Percentiles rank a stretch among this genome's conserved stretches.
These are phyloP conservation scores for Linyphia triangularis DNA, from an alignment of 2,888 invertebrate species.

Conservation along the genomic window DNA sequence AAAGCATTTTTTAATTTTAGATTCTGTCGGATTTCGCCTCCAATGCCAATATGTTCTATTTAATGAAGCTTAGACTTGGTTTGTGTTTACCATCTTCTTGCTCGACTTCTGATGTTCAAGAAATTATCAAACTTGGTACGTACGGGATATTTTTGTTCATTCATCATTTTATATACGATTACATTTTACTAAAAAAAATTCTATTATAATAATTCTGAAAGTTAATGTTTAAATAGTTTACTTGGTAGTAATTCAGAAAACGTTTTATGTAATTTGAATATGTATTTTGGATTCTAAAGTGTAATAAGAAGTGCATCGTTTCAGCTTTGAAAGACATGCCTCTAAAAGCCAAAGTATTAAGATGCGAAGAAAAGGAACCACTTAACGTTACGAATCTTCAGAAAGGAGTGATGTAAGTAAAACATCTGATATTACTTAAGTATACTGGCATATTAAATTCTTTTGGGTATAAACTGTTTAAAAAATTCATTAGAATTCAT, in stretches of 20 bases:
- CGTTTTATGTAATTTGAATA: too few species aligned
- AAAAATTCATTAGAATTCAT: too few species aligned
- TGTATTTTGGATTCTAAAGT: too few species aligned
- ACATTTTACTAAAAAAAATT: too few species aligned
- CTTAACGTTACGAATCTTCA: slow-evolving; percentile 29
- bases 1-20: slow-evolving; percentile 35
- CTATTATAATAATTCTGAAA: too few species aligned
- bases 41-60: slow-evolving; percentile 64
- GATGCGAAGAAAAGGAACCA: slow-evolving; percentile 54
- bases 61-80: slow-evolving; percentile 56
- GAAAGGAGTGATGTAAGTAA: slow-evolving; percentile 48
- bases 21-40: slow-evolving; percentile 56
- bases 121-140: slow-evolving; percentile 56
- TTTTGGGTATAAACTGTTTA: too few species aligned
- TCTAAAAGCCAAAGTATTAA: slow-evolving; percentile 1
- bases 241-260: too few species aligned
- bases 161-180: too few species aligned
- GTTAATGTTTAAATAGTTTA: too few species aligned
- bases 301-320: background rate
- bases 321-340: slow-evolving; percentile 58
- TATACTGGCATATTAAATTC: too few species aligned
- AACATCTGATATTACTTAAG: too few species aligned
- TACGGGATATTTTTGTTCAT: background rate
- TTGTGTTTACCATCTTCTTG: slow-evolving; percentile 69
- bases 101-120: slow-evolving; percentile 55